A percentile compares a stretch with the other conserved stretches of the same genome.
Conservation (phyloP, 2,797 vertebrate species). For the Poecilia wingei region DNA sequence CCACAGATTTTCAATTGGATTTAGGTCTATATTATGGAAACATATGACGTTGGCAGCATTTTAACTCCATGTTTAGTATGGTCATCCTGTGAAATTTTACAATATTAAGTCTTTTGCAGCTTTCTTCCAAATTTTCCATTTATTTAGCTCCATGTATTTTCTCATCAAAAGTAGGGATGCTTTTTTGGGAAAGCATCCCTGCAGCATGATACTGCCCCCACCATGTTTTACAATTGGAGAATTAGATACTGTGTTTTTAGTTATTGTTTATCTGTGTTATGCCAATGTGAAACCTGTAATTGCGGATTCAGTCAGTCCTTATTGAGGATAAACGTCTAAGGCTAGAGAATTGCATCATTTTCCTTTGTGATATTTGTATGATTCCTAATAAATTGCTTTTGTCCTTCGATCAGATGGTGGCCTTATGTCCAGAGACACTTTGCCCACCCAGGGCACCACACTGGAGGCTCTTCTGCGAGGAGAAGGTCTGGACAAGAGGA, state of each 20-base stretch:
- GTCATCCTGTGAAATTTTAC: background rate
- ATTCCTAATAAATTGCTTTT: conserved; percentile 17
- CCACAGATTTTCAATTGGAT: background rate
- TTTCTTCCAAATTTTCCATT: background rate
- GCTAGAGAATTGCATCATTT: background rate
- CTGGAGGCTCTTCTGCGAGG: conserved; percentile 95
- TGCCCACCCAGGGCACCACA: conserved; percentile 92
- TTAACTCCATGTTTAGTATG: background rate
- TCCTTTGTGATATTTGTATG: background rate
- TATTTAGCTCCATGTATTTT: background rate
- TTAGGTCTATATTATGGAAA: background rate
- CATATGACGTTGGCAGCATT: background rate
- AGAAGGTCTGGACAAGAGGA: conserved; percentile 91
- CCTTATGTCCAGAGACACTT: conserved; percentile 88
- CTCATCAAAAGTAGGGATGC: background rate
- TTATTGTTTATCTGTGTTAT: conserved; percentile 8
- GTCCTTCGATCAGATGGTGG: conserved; percentile 83
- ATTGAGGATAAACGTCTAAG: background rate
- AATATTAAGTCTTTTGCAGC: background rate
- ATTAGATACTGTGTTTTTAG: conserved; percentile 9
- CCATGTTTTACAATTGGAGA: background rate
- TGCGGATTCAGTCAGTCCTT: conserved; percentile 17
- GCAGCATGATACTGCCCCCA: background rate
- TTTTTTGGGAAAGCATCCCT: too few relatives aligned
- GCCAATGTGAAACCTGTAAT: conserved; percentile 23